Base-by-base conservation (phyloP, 2,113 vertebrate species). In the Apaloderma vittatum region DNA sequence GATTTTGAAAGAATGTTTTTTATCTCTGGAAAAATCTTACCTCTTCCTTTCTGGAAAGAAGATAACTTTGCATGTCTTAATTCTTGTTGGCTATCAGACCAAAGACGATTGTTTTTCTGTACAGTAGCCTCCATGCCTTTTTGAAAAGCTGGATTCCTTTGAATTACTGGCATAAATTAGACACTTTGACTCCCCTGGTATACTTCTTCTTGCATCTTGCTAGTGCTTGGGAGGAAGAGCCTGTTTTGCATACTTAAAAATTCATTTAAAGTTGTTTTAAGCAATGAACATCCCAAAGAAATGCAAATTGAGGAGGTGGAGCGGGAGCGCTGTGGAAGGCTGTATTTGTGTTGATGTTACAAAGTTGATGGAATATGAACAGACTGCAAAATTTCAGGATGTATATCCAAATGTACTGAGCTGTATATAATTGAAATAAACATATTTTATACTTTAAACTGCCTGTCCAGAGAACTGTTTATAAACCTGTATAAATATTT, bases 401-500 rank as follows among this genome's bases (percentile, higher is more conserved):
- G 54, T 91, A 2, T 85, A 14, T 90, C 73, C 51, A 90, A 93
- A 79, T 96, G 91, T 97, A 93, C 37, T 89, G 65, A 91, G 79
- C 89, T 96, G 73, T 94, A 79, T 96, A 71, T 94, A 95, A 95
- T 86, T 91, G 84, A 98, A 98, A 98, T 98, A 98, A 98, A 98
- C 72, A 1, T 82, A 62, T 96, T 97, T 97, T 97, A 73, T 97
- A 81, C 92, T 86, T 82, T 45, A 67, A 95, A 78, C 71, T 81
- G 80, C 48, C 95, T 98, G 88, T 97, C 85, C 59, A 59, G 91
- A 95, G 52, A 61, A 30, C 68, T 98, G 52, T 97, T 95, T 97
- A 78, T 90, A 90, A 94, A 68, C 58, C 84, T 78, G 62, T 43
- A 13, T 65, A 45, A 82, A 71, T 51, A 76, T 36, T 72, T 70